Evolutionary conservation across 2,888 invertebrate species (phyloP), one percentile per base, ranked within the genome.

Genomic region (Erebia aethiops): DNA sequence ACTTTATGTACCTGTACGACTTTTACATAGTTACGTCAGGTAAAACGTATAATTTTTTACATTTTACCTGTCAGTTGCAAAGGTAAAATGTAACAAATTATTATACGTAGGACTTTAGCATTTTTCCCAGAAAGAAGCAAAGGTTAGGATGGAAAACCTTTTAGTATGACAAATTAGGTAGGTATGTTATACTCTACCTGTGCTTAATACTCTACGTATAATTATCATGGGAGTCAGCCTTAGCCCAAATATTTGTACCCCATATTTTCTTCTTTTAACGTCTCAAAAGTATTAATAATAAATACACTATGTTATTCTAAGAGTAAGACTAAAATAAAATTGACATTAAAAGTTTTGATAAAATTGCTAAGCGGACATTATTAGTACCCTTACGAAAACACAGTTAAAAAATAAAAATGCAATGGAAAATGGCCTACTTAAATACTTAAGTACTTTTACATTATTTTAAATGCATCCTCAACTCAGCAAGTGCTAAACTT

Each of bases 361-460:
- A 46, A 62, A 49, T 18, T 62, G 14, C 14, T 46, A 62, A 62
- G 9, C 16, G 60, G 41, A 60, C 41, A n/a, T 43, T n/a, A 13
- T 56, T 56, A 11, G 26, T 26, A 21, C 7, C 18, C 21, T 14
- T 18, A 56, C 13, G 26, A 26, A 26, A 14, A 13, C 26, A 57
- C 11, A 5, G 11, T 11, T 26, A 5, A 4, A 57, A 14, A 21
- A 13, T 41, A 41, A 60, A 60, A 60, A 60, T 60, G 60, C 60
- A 60, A 41, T 43, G n/a, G 10, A 16, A 60, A 60, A 41, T 58
- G 60, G 16, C 41, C 60, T 60, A 58, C 51, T 51, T n/a, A 18
- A 10, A 18, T 54, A 18, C 54, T 16, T 16, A 54, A 18, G 54
- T 10, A 54, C 10, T 18, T 52, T 16, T 7, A 8, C 18, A n/a